Conservation (phyloP, 2,113 vertebrate species). For the cat (Felis catus) region F.catus_Fca126_mat1.0 CM031417.1:118777001-118777500, state of each 20-base stretch:
- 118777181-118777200: slow-evolving; percentile 10
- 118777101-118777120: background rate
- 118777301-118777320: background rate
- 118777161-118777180: slow-evolving; percentile 13
- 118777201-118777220: slow-evolving; percentile 31
- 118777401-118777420: background rate
- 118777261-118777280: slow-evolving; percentile 13
- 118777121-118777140: background rate
- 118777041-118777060: background rate
- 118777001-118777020: background rate
- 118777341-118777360: background rate
- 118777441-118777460: background rate
- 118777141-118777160: background rate
- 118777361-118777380: background rate
- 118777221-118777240: background rate
- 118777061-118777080: background rate
- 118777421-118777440: background rate
- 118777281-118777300: background rate
- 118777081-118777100: background rate
- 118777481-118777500: background rate
- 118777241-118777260: background rate
- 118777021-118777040: background rate
- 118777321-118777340: background rate
- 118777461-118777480: background rate
- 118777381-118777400: background rate